phyloP scores from a whole-genome alignment of 2,797 vertebrate genomes.

The Sparus aurata region DNA sequence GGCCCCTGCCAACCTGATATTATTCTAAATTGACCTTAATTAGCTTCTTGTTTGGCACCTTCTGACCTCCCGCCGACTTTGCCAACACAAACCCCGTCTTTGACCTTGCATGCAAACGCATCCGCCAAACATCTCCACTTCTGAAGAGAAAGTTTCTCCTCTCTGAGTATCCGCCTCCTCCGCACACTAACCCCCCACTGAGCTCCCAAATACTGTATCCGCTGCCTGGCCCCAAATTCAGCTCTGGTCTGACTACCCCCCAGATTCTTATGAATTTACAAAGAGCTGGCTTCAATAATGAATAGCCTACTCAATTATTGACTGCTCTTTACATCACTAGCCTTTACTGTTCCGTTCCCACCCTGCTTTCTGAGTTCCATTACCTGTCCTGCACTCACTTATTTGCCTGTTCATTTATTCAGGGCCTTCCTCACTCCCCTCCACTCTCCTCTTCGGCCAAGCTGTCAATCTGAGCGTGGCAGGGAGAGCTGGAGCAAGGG shows the following conservation, averaged over 20 bases:
- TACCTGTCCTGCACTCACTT: conserved; percentile 78
- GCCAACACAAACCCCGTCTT: neutral
- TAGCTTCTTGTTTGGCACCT: conserved; percentile 25
- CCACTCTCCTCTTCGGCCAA: conserved; percentile 16
- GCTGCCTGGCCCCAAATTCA: conserved; percentile 41
- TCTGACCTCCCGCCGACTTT: neutral
- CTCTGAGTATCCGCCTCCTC: neutral
- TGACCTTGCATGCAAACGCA: conserved; percentile 11
- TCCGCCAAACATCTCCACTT: conserved; percentile 6
- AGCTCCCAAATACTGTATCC: conserved; percentile 40
- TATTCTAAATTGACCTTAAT: conserved; percentile 45
- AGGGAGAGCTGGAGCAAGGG: conserved; percentile 15
- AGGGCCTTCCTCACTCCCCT: conserved; percentile 51
- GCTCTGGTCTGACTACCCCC: conserved; percentile 32
- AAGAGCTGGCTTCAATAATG: conserved; percentile 75
- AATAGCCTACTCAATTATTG: conserved; percentile 76
- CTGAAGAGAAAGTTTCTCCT: conserved; percentile 12
- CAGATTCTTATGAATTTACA: conserved; percentile 75
- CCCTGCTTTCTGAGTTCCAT: conserved; percentile 75
- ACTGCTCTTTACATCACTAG: conserved; percentile 78
- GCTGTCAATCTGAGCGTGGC: conserved; percentile 59
- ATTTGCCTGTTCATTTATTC: conserved; percentile 84
- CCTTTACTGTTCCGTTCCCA: conserved; percentile 69
- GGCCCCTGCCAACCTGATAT: conserved; percentile 18
- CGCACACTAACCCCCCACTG: neutral